A percentile compares a stretch with the other conserved stretches of the same genome.
Evolutionary conservation across 2,888 invertebrate species (phyloP).

Genomic region (Shargacucullia verbasci): DNA sequence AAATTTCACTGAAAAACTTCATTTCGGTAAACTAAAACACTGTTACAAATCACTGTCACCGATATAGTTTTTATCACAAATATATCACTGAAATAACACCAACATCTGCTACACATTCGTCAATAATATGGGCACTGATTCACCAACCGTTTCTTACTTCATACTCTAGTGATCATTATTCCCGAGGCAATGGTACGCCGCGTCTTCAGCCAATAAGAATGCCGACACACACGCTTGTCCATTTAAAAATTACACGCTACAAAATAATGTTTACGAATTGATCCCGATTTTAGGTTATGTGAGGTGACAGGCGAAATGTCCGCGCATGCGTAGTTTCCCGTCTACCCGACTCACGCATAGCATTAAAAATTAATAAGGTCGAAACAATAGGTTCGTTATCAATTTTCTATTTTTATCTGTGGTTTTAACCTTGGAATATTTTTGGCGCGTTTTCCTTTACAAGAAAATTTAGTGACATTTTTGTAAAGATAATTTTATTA

Average conservation of each 20-base stretch:
- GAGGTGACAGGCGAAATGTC: constrained; percentile 49
- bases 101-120: constrained; percentile 22
- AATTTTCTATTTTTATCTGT: constrained; percentile 27
- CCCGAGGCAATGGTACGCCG: constrained; percentile 60
- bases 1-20: constrained; percentile 20
- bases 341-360: constrained; percentile 4
- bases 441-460: constrained; percentile 24
- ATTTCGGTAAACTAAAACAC: constrained; percentile 16
- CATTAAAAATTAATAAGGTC: constrained; percentile 33
- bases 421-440: constrained; percentile 8
- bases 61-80: constrained; percentile 14
- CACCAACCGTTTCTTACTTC: constrained; percentile 27
- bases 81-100: constrained; percentile 22
- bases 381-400: constrained; percentile 17
- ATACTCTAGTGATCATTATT: constrained; percentile 54
- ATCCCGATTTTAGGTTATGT: constrained; percentile 64
- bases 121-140: constrained; percentile 35
- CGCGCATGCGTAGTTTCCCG: constrained; percentile 65
- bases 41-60: constrained; percentile 14
- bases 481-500: too few species aligned
- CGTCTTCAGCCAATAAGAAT: constrained; percentile 60
- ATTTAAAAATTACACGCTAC: constrained; percentile 44
- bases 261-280: constrained; percentile 49
- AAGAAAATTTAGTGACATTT: constrained; percentile 2
- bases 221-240: constrained; percentile 35